These are phyloP conservation scores for Rhadinocentrus ornatus DNA, from an alignment of 2,797 vertebrate genomes.

Conservation along the genomic window DNA sequence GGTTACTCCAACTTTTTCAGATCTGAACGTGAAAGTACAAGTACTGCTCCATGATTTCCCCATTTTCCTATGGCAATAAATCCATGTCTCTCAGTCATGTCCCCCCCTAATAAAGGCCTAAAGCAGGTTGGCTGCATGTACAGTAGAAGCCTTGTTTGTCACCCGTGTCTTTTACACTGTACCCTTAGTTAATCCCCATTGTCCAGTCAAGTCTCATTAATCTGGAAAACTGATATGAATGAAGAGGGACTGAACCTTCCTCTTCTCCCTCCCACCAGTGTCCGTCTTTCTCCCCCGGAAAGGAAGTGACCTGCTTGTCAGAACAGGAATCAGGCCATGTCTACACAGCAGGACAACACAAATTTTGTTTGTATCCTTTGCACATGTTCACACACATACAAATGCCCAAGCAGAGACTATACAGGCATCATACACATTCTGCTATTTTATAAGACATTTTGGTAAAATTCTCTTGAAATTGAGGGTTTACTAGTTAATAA, in stretches of 20 bases:
- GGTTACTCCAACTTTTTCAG: background rate
- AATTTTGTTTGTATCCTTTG: conserved; percentile 53
- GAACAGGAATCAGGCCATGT: conserved; percentile 77
- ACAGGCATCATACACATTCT: background rate
- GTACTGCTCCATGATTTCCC: conserved; percentile 5
- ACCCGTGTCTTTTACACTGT: conserved; percentile 66
- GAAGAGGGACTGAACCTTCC: conserved; percentile 56
- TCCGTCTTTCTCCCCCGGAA: conserved; percentile 58
- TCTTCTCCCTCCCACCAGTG: conserved; percentile 52
- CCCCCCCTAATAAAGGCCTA: conserved; percentile 65
- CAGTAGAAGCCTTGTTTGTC: conserved; percentile 73
- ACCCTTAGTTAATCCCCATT: conserved; percentile 72
- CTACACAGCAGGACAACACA: conserved; percentile 71
- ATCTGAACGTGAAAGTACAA: conserved; percentile 11
- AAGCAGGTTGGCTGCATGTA: conserved; percentile 62
- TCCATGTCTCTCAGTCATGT: conserved; percentile 33
- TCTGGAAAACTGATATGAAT: conserved; percentile 73
- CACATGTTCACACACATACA: conserved; percentile 27
- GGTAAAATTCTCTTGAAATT: conserved; percentile 17
- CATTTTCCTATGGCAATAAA: conserved; percentile 16
- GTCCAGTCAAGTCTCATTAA: conserved; percentile 78
- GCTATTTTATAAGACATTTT: conserved; percentile 5
- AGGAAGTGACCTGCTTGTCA: conserved; percentile 81
- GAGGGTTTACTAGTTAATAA: conserved; percentile 1
- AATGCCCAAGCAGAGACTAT: background rate